Base-by-base conservation (phyloP, 1,140 invertebrate species). In the Ephestia elutella region DNA sequence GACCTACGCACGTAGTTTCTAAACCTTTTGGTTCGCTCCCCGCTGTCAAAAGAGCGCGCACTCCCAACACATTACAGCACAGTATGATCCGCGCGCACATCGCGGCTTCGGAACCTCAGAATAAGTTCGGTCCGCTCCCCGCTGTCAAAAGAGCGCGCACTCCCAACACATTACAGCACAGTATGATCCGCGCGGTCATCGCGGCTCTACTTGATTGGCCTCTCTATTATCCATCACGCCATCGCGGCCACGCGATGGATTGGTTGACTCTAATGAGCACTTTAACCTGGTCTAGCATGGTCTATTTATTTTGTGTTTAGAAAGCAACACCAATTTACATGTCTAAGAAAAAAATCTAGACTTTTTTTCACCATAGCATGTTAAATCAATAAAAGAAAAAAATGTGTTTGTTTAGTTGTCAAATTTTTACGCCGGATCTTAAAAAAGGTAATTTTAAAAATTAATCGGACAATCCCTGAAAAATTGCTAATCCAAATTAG, bases 171-270 rank as follows among this genome's bases (percentile, higher is more conserved):
- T 15, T 15, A 44, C 13, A 38, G n/a, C n/a, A n/a, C n/a, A n/a
- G n/a, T n/a, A n/a, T n/a, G n/a, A n/a, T 15, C 15, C 13, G 38
- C 38, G 38, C 15, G 38, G 38, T 44, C 38, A 44, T 44, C 38
- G 7, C 38, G 30, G 30, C 15, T 44, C 5, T 55, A 55, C 32
- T 55, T 55, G 0, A 55, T 55, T 55, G 54, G 54, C 54, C 54
- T 55, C 54, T 9, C 15, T 38, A 55, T 55, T 55, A 55, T 17
- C 54, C 32, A 55, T 55, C 54, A 55, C 54, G 54, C 54, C 54
- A 55, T 19, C 10, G 49, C 49, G 25, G 5, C 49, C 38, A 44
- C 38, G 38, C 38, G 38, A 44, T 44, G 13, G 13, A 44, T 44
- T 44, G 38, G 38, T 17, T 44, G 38, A 17, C 38, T n/a, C n/a